phyloP scores from a whole-genome alignment of 2,113 vertebrate genomes.

The Athene cunicularia region DNA sequence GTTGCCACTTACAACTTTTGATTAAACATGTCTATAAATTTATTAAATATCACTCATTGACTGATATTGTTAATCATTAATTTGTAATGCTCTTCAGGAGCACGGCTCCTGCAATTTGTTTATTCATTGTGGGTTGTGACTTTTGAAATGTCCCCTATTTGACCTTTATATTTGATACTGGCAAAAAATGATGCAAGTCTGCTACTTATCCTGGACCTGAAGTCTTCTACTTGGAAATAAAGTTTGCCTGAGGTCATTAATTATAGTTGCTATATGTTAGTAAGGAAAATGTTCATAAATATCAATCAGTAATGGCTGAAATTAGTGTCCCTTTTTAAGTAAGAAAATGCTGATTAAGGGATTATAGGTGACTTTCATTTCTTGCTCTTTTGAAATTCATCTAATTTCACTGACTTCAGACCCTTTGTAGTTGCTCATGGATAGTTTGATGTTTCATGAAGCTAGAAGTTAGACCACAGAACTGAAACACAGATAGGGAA shows the following conservation, averaged over 20 bases:
- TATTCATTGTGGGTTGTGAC: not conserved
- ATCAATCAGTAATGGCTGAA: not conserved
- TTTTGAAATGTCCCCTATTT: not conserved
- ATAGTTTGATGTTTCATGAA: not conserved
- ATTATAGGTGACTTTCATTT: not conserved
- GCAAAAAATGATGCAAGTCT: not conserved
- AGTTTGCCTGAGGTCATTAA: not conserved
- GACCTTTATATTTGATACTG: not conserved
- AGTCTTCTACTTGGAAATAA: not conserved
- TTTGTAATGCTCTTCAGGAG: not conserved
- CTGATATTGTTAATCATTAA: not conserved
- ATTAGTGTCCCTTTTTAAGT: not conserved
- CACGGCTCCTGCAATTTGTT: not conserved
- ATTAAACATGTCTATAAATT: not conserved
- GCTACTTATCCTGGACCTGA: not conserved
- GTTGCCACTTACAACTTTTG: not conserved
- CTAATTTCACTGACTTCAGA: not conserved
- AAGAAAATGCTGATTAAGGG: not conserved
- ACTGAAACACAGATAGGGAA: not conserved
- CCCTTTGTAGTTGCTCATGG: not conserved
- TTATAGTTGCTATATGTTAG: not conserved
- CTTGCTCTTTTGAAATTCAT: not conserved
- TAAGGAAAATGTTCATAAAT: not conserved
- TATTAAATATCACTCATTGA: not conserved
- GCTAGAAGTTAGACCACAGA: not conserved